These are phyloP conservation scores for Pseudococcus jackbeardsleyi DNA, from an alignment of 2,888 invertebrate species.

Conservation along the genomic window DNA sequence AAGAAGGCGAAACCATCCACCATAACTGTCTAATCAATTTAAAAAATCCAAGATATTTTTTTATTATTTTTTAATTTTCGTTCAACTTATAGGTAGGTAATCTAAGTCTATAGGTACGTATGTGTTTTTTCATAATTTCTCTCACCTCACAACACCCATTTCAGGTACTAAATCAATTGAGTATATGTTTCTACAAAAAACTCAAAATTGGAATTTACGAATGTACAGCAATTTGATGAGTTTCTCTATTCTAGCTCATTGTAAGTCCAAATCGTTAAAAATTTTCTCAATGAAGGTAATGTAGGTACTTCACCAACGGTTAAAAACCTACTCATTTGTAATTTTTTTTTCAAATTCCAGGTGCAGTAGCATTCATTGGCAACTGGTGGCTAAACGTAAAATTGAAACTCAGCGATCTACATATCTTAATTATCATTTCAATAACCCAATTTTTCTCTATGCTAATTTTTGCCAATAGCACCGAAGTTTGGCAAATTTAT, in stretches of 20 bases:
- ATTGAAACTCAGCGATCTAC: constrained; percentile 53
- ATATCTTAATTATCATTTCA: not conserved
- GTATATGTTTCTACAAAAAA: constrained; percentile 34
- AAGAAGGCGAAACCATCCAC: too few species aligned
- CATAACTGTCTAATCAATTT: too few species aligned
- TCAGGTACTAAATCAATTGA: constrained; percentile 2
- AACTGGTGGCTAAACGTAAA: constrained; percentile 37
- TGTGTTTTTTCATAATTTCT: too few species aligned
- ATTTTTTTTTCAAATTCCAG: not conserved
- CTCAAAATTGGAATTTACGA: not conserved
- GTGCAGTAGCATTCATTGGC: not conserved
- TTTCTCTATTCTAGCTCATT: not conserved
- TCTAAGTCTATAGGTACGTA: too few species aligned
- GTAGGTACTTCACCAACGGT: too few species aligned
- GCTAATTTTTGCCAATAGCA: not conserved
- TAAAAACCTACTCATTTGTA: not conserved
- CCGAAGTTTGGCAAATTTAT: constrained; percentile 48
- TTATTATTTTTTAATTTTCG: too few species aligned
- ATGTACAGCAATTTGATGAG: constrained; percentile 29
- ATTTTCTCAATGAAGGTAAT: too few species aligned
- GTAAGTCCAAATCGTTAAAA: not conserved
- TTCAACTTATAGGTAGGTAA: too few species aligned
- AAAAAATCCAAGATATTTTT: too few species aligned
- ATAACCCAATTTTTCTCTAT: constrained; percentile 18
- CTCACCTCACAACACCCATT: not conserved